phyloP scores from a whole-genome alignment of 2,113 vertebrate species.

The Pygoscelis antarcticus region DNA sequence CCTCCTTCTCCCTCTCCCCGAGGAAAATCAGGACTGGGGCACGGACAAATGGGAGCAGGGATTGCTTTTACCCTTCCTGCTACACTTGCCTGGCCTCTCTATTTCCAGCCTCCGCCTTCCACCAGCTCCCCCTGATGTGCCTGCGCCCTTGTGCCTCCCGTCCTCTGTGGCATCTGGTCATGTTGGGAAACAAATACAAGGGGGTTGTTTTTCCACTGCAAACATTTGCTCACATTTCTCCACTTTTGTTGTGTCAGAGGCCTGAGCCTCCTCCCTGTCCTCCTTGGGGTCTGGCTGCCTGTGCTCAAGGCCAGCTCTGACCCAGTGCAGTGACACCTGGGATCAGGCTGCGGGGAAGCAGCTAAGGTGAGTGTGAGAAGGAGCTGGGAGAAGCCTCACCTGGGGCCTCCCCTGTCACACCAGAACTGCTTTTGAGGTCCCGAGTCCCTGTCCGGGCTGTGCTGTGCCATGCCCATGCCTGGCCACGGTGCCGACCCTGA shows the following conservation, averaged over 20 bases:
- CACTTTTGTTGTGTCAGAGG: background rate
- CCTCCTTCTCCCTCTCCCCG: background rate
- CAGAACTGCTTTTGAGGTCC: background rate
- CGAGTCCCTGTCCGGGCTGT: fast-evolving
- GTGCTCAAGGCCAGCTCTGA: background rate
- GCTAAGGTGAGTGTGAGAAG: fast-evolving
- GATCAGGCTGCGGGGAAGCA: background rate
- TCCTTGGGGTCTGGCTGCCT: background rate
- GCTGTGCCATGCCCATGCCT: background rate
- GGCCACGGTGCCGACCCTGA: background rate
- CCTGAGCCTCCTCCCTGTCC: background rate
- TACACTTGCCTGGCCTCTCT: background rate
- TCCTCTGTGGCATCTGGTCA: fast-evolving
- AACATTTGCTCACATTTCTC: background rate
- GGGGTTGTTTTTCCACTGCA: background rate
- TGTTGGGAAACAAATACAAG: background rate
- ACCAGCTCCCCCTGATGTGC: background rate
- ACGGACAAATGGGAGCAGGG: background rate
- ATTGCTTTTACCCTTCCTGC: background rate
- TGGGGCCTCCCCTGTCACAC: fast-evolving
- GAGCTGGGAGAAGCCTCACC: background rate
- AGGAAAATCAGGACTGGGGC: background rate
- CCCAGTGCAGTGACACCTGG: background rate
- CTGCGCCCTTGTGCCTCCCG: background rate
- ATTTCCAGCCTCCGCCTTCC: background rate